These are phyloP conservation scores for Agriopis leucophaearia DNA, from an alignment of 2,888 invertebrate genomes.

Conservation along the genomic window DNA sequence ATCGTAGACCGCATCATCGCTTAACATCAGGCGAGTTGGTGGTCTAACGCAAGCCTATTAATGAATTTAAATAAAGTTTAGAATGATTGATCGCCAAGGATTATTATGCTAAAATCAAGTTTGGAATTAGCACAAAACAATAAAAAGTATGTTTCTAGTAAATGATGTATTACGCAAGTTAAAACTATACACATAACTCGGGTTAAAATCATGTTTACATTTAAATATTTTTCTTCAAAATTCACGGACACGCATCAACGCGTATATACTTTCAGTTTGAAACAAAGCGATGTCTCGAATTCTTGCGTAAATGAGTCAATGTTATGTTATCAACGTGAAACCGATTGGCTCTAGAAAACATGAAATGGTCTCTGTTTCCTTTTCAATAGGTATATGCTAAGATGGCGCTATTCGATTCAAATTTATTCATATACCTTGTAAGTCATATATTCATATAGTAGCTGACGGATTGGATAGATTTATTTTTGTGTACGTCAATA, in stretches of 20 bases:
- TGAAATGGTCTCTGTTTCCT: slow-evolving; percentile 16
- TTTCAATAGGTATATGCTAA: slow-evolving; percentile 20
- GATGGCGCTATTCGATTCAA: slow-evolving; percentile 4
- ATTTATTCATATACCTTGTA: slow-evolving; percentile 4
- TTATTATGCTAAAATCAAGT: no score
- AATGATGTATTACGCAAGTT: no score
- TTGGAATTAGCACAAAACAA: no score
- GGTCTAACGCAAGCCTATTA: no score
- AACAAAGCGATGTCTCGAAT: slow-evolving; percentile 13
- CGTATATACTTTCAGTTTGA: slow-evolving; percentile 17
- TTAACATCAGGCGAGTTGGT: no score
- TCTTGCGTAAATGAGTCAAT: slow-evolving; percentile 28
- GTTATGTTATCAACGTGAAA: slow-evolving; percentile 27
- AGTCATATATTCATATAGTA: not conserved
- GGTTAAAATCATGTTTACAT: no score
- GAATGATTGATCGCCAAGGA: no score
- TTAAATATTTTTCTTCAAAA: not conserved
- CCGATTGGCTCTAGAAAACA: slow-evolving; percentile 26
- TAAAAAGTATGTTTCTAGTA: no score
- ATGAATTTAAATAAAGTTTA: no score
- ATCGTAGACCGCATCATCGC: no score
- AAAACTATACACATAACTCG: no score
- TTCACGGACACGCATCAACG: slow-evolving; percentile 1
- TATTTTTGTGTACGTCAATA: slow-evolving; percentile 1
- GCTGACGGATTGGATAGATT: slow-evolving; percentile 1